Conservation (phyloP, 2,888 invertebrate species). For the Tinea pellionella region DNA sequence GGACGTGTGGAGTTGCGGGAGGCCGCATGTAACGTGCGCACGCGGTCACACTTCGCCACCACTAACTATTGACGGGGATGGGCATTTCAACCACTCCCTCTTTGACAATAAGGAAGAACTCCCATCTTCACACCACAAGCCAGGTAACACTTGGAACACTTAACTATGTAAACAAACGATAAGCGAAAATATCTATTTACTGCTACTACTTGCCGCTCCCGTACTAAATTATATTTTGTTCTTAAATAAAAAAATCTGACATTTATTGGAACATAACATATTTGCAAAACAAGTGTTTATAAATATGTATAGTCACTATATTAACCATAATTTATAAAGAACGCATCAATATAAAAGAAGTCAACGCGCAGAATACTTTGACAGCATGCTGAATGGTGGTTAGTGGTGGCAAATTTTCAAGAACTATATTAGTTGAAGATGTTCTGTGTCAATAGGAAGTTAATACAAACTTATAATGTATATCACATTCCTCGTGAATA, state of each 20-base stretch:
- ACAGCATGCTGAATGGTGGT: neutral
- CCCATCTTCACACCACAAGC: slow-evolving; percentile 46
- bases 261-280: slow-evolving; percentile 14
- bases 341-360: neutral
- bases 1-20: slow-evolving; percentile 80
- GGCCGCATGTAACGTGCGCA: slow-evolving; percentile 72
- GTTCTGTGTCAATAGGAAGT: too few relatives aligned
- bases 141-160: slow-evolving; percentile 26
- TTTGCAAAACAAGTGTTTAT: slow-evolving; percentile 8
- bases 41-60: slow-evolving; percentile 61
- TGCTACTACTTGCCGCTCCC: too few relatives aligned
- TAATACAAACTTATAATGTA: too few relatives aligned
- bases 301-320: slow-evolving; percentile 23
- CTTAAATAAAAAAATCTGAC: too few relatives aligned
- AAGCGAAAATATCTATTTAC: slow-evolving; percentile 11
- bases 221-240: too few relatives aligned
- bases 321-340: neutral
- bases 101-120: slow-evolving; percentile 75
- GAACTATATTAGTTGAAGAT: too few relatives aligned
- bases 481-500: too few relatives aligned
- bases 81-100: slow-evolving; percentile 80
- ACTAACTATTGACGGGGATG: slow-evolving; percentile 78
- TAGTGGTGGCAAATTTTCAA: neutral
- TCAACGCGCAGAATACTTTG: slow-evolving; percentile 8
- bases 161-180: neutral